Conservation (phyloP, 2,888 invertebrate species). For the Tryphoninae sp. region DNA sequence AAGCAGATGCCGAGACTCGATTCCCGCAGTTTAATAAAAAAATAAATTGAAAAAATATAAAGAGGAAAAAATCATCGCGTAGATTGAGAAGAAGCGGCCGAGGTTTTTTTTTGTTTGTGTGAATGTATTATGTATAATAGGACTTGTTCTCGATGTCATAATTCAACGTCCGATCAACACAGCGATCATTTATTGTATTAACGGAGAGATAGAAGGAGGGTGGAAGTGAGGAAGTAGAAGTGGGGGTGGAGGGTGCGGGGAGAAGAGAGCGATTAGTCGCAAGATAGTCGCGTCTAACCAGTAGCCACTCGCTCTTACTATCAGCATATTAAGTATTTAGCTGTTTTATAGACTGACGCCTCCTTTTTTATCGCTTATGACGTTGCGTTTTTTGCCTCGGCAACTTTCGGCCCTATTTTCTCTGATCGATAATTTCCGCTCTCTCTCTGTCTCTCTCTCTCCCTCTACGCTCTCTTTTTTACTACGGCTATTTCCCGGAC, state of each 20-base stretch:
- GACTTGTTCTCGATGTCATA: conserved; percentile 51
- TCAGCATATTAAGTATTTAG: conserved; percentile 29
- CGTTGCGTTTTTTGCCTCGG: conserved; percentile 27
- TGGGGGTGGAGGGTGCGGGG: background rate
- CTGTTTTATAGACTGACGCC: background rate
- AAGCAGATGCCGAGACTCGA: background rate
- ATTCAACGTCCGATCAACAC: conserved; percentile 34
- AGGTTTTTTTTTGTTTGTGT: conserved; percentile 34
- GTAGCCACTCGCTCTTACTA: conserved; percentile 13
- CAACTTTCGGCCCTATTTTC: background rate
- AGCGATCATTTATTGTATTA: conserved; percentile 14
- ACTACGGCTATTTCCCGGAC: background rate
- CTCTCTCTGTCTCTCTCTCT: conserved; percentile 45
- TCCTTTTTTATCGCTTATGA: conserved; percentile 1
- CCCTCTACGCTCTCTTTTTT: conserved; percentile 48
- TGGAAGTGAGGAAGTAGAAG: background rate
- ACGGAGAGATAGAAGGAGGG: background rate
- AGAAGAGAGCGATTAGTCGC: background rate
- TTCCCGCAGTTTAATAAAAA: background rate
- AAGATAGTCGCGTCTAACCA: conserved; percentile 19
- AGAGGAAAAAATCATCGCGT: background rate
- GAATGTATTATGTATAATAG: conserved; percentile 38
- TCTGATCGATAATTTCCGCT: conserved; percentile 30
- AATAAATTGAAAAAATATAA: background rate
- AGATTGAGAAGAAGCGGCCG: conserved; percentile 23